phyloP scores from a whole-genome alignment of 2,888 invertebrate genomes.

The Diarsia mendica region DNA sequence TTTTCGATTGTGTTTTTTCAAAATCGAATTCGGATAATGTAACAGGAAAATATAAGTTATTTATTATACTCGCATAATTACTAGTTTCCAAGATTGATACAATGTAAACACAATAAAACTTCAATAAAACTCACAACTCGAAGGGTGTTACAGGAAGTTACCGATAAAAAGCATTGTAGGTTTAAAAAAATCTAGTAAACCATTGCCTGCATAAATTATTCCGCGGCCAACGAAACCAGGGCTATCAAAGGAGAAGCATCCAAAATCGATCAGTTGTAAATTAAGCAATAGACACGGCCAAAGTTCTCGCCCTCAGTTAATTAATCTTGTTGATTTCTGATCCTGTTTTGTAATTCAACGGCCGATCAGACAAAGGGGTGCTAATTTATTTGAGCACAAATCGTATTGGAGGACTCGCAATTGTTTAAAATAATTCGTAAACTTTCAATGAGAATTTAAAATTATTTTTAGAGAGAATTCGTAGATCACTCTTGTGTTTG shows the following conservation, averaged over 20 bases:
- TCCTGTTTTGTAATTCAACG: conserved; percentile 59
- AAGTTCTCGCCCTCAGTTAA: conserved; percentile 62
- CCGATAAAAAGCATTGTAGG: no score
- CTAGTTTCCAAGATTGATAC: no score
- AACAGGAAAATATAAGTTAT: no score
- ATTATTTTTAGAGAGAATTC: background rate
- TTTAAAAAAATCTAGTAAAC: no score
- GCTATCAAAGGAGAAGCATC: conserved; percentile 30
- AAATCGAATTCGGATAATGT: no score
- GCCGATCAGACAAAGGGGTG: conserved; percentile 55
- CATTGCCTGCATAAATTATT: conserved; percentile 21
- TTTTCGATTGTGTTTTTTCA: no score
- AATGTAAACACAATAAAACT: no score
- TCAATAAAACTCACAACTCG: no score
- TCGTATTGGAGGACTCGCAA: conserved; percentile 28
- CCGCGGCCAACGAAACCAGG: background rate
- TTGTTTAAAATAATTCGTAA: conserved; percentile 17
- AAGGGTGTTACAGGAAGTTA: no score
- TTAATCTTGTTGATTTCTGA: conserved; percentile 65
- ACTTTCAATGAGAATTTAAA: background rate
- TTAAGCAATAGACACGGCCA: conserved; percentile 46
- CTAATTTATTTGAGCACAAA: conserved; percentile 57
- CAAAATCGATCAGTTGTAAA: conserved; percentile 56
- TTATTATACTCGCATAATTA: no score
- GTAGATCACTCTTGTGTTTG: background rate